These are phyloP conservation scores for Drosophila falleni DNA, from an alignment of 2,888 invertebrate genomes.

Conservation along the genomic window DNA sequence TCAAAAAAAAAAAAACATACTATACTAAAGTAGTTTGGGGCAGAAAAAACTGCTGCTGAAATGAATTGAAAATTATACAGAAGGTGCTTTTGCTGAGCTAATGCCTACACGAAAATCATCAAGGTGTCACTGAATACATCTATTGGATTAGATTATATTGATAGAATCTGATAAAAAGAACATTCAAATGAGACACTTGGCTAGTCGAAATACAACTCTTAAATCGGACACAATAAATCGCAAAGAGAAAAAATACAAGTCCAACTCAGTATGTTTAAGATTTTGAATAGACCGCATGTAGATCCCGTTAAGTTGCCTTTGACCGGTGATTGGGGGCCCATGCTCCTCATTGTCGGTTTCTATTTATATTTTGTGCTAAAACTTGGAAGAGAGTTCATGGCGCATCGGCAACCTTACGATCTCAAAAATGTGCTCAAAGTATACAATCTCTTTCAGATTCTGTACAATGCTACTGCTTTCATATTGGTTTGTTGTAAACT, in stretches of 20 bases:
- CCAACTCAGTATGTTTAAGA: conserved; percentile 34
- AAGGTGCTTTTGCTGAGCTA: not conserved
- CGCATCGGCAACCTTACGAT: conserved; percentile 89
- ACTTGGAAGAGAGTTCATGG: conserved; percentile 91
- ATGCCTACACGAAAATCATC: not conserved
- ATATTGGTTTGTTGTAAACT: conserved; percentile 2
- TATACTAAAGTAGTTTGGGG: not conserved
- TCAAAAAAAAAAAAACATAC: too few species aligned
- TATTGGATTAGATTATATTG: not conserved
- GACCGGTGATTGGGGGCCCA: conserved; percentile 90
- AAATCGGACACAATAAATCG: not conserved
- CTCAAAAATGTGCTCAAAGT: conserved; percentile 89
- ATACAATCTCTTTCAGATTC: conserved; percentile 94
- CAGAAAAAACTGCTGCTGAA: not conserved
- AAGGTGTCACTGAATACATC: conserved; percentile 1
- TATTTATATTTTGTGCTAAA: conserved; percentile 92
- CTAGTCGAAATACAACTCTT: conserved; percentile 9
- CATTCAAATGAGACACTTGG: not conserved
- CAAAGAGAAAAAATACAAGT: not conserved
- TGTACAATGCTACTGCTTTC: conserved; percentile 89
- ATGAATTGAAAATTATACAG: not conserved
- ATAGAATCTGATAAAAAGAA: not conserved
- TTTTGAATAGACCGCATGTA: conserved; percentile 38
- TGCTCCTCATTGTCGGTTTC: conserved; percentile 87
- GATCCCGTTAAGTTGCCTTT: conserved; percentile 85